phyloP scores from a whole-genome alignment of 2,113 vertebrate species.

The Maccullochella peelii region DNA sequence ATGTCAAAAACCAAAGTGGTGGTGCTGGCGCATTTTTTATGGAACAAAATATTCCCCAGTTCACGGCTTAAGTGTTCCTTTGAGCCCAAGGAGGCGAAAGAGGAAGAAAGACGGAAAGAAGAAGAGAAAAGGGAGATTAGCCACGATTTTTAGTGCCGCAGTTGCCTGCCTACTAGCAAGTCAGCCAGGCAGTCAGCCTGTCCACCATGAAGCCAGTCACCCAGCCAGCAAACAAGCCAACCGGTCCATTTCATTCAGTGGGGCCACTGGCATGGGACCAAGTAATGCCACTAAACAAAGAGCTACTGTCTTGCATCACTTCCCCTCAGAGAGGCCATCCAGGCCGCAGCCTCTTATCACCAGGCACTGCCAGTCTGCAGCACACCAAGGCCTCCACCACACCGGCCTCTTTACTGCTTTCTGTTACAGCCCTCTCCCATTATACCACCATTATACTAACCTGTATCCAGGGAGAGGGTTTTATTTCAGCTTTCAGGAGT shows the following conservation, averaged over 20 bases:
- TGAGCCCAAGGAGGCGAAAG: slow-evolving; percentile 35
- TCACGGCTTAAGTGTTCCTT: slow-evolving; percentile 52
- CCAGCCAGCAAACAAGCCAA: slow-evolving; percentile 78
- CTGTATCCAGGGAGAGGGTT: slow-evolving; percentile 47
- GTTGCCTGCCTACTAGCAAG: slow-evolving; percentile 72
- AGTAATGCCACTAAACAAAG: slow-evolving; percentile 85
- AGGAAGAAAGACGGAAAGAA: slow-evolving; percentile 47
- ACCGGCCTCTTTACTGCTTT: slow-evolving; percentile 59
- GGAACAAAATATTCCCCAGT: slow-evolving; percentile 46
- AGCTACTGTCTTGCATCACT: slow-evolving; percentile 86
- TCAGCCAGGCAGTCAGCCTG: slow-evolving; percentile 73
- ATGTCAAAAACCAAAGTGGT: slow-evolving; percentile 19
- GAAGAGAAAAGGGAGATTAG: slow-evolving; percentile 74
- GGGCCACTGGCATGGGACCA: slow-evolving; percentile 82
- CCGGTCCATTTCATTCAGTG: slow-evolving; percentile 79
- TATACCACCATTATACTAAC: slow-evolving; percentile 56
- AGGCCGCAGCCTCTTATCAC: slow-evolving; percentile 81
- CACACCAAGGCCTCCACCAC: slow-evolving; percentile 64
- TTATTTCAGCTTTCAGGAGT: slow-evolving; percentile 55
- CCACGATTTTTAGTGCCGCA: slow-evolving; percentile 65
- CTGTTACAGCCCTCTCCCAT: slow-evolving; percentile 55
- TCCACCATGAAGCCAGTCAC: slow-evolving; percentile 74
- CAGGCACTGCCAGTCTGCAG: slow-evolving; percentile 79
- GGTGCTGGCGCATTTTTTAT: slow-evolving; percentile 9
- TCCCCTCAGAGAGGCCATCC: slow-evolving; percentile 77